Conservation (phyloP, 2,113 vertebrate genomes). For the Gallinago jamesoni region DNA sequence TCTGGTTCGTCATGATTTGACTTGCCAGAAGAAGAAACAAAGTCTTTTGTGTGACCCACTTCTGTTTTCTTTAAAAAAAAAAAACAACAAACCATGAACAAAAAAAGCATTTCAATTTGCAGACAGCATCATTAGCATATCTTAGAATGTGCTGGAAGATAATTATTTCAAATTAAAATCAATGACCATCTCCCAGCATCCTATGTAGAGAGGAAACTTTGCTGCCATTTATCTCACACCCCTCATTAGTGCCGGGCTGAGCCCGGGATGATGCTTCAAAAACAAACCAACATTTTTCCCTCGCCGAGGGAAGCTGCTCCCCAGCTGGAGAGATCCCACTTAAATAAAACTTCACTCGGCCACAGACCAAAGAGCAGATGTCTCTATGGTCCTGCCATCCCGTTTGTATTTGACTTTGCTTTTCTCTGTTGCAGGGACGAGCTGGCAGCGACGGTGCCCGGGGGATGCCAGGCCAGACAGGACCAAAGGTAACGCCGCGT, state of each 20-base stretch:
- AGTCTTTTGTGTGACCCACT: neutral
- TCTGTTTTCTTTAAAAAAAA: neutral
- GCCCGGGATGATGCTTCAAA: neutral
- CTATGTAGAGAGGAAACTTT: accelerated
- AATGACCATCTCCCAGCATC: neutral
- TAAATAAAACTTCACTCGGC: neutral
- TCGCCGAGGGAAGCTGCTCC: neutral
- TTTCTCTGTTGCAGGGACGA: slow-evolving; percentile 82
- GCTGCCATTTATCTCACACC: neutral
- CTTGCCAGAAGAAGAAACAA: neutral
- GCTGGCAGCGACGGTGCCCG: slow-evolving; percentile 91
- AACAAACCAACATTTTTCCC: neutral
- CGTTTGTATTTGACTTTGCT: neutral
- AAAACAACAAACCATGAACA: neutral
- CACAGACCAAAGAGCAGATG: neutral
- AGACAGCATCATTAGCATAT: neutral
- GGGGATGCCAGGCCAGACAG: slow-evolving; percentile 95
- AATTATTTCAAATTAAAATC: neutral
- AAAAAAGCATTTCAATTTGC: neutral
- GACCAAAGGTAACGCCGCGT: slow-evolving; percentile 81
- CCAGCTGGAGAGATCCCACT: neutral
- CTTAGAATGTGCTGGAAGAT: neutral
- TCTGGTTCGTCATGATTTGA: accelerated
- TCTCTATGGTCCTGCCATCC: neutral
- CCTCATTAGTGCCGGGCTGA: neutral